These are phyloP conservation scores for Tragopan temminckii DNA, from an alignment of 2,797 vertebrate species.

Conservation along the genomic window DNA sequence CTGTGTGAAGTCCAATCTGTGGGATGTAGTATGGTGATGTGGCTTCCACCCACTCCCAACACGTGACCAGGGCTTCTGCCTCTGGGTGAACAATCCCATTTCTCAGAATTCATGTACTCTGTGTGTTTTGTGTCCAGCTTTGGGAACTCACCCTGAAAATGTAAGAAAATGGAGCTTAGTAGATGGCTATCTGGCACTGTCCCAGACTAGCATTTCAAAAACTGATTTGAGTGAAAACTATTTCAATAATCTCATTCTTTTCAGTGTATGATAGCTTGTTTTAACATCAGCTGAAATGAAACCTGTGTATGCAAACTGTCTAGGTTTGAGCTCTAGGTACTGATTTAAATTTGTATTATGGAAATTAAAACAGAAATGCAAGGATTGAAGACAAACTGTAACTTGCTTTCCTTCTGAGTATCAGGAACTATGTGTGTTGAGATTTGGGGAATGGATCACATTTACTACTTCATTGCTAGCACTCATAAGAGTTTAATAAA, in stretches of 20 bases:
- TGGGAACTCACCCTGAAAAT: not conserved
- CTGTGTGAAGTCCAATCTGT: not conserved
- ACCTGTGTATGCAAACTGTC: not conserved
- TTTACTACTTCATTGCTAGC: not conserved
- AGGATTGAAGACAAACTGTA: not conserved
- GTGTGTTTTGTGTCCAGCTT: not conserved
- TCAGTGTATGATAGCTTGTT: not conserved
- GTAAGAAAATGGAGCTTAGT: not conserved
- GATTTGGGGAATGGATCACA: not conserved
- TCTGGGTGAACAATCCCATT: not conserved
- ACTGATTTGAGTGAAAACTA: not conserved
- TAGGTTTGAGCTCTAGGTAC: not conserved
- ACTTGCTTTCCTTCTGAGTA: not conserved
- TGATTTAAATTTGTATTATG: not conserved
- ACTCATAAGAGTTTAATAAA: not conserved
- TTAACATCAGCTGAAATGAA: not conserved
- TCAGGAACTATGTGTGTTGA: not conserved
- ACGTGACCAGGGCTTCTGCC: not conserved
- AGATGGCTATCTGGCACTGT: not conserved
- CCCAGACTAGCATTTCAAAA: not conserved
- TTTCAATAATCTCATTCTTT: not conserved
- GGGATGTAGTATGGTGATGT: not conserved
- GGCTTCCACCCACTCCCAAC: not conserved
- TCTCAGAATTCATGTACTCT: not conserved
- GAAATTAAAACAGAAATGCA: not conserved